These are phyloP conservation scores for Didymodactylos carnosus DNA, from an alignment of 2,888 invertebrate genomes.

Conservation along the genomic window DNA sequence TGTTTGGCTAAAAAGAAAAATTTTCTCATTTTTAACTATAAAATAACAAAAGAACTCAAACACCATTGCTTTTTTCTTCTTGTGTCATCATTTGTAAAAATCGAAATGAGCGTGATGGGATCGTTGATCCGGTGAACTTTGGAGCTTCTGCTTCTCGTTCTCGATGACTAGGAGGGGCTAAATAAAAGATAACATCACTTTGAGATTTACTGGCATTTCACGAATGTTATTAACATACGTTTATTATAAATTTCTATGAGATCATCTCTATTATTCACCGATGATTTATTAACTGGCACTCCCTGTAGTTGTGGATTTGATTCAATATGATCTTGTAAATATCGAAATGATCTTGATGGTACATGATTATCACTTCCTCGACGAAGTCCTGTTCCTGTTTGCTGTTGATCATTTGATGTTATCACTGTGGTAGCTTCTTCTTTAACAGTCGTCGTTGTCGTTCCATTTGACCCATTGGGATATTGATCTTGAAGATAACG, in stretches of 20 bases:
- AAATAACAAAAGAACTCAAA: too few relatives aligned
- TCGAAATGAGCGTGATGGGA: constrained; percentile 12
- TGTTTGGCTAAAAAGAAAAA: too few relatives aligned
- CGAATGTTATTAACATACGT: background rate
- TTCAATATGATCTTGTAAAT: background rate
- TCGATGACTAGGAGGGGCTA: constrained; percentile 9
- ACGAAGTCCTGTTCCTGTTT: background rate
- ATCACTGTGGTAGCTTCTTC: too few relatives aligned
- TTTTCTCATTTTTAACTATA: too few relatives aligned
- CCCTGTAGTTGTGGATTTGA: too few relatives aligned
- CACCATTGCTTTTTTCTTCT: background rate
- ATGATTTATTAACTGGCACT: background rate
- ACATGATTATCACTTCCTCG: background rate
- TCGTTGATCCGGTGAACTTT: constrained; percentile 4
- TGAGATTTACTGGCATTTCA: background rate
- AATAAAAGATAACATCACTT: background rate
- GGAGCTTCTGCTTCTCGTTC: constrained; percentile 9
- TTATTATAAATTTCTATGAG: background rate
- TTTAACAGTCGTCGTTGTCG: background rate
- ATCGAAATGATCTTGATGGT: background rate
- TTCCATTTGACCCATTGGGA: background rate
- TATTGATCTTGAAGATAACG: background rate
- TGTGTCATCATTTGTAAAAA: constrained; percentile 11
- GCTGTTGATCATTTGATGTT: too few relatives aligned
- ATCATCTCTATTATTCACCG: background rate